phyloP scores from a whole-genome alignment of 2,113 vertebrate genomes.

The Columba livia region DNA sequence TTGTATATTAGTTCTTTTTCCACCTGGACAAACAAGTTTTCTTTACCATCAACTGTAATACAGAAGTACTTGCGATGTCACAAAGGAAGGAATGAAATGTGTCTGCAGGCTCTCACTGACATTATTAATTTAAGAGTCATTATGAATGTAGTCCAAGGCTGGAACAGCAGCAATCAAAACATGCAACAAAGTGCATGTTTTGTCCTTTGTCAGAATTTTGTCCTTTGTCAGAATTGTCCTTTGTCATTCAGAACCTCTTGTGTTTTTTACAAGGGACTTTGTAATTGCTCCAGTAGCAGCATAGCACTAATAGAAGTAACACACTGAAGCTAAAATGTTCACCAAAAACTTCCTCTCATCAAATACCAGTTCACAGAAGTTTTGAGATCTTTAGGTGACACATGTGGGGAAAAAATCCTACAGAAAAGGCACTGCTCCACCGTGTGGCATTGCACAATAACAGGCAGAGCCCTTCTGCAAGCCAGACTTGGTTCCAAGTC shows the following conservation, averaged over 20 bases:
- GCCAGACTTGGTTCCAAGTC: neutral
- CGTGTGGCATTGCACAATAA: slow-evolving; percentile 70
- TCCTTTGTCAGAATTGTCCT: neutral
- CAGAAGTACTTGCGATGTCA: neutral
- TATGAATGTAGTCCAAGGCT: neutral
- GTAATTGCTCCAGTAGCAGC: neutral
- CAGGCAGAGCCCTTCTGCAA: neutral
- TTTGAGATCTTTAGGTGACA: neutral
- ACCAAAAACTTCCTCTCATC: neutral
- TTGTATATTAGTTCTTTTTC: neutral
- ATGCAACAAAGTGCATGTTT: neutral
- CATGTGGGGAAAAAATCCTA: neutral
- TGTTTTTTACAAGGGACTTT: neutral
- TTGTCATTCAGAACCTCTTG: neutral
- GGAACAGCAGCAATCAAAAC: neutral
- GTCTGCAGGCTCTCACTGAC: neutral
- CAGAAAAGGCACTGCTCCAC: slow-evolving; percentile 77
- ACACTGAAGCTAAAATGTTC: neutral
- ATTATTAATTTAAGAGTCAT: neutral
- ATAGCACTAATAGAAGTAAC: neutral
- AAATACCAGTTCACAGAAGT: neutral
- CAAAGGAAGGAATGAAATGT: neutral
- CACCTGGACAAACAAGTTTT: neutral
- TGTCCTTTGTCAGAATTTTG: neutral
- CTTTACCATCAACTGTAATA: neutral